These are phyloP conservation scores for Trachelus troglodyta DNA, from an alignment of 2,888 invertebrate genomes.

Conservation along the genomic window DNA sequence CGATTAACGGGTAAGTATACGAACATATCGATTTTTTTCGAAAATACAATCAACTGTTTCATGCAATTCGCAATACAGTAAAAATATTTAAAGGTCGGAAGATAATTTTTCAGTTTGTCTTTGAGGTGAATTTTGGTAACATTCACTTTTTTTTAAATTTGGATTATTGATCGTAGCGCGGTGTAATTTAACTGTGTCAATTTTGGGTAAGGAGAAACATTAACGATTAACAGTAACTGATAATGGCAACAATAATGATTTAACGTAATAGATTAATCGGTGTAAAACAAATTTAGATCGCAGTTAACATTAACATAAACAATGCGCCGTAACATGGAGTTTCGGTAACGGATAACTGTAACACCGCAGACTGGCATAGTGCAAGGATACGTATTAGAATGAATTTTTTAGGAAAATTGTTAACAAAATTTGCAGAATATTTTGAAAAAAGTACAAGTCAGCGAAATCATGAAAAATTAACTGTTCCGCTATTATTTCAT, in stretches of 20 bases:
- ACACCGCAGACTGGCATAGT: background rate
- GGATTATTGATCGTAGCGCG: background rate
- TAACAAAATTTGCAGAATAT: background rate
- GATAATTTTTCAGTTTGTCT: background rate
- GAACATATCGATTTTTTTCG: background rate
- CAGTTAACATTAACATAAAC: background rate
- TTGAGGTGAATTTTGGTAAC: background rate
- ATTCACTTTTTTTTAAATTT: background rate
- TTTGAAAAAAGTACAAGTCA: no score
- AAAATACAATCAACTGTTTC: background rate
- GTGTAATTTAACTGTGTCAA: background rate
- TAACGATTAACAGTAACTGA: conserved; percentile 1
- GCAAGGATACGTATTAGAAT: background rate
- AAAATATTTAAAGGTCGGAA: background rate
- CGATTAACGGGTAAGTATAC: background rate
- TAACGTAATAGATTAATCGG: background rate
- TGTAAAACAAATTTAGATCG: background rate
- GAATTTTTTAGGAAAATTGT: conserved; percentile 7
- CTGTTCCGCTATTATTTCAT: background rate
- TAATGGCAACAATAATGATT: background rate
- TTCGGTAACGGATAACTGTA: background rate
- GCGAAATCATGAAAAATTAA: background rate
- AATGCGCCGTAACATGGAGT: background rate
- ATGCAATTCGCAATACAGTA: background rate
- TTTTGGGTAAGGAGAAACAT: conserved; percentile 1